A percentile compares a stretch with the other conserved stretches of the same genome.
Evolutionary conservation across 2,113 vertebrate genomes (phyloP).

Genomic region (Paralichthys olivaceus): DNA sequence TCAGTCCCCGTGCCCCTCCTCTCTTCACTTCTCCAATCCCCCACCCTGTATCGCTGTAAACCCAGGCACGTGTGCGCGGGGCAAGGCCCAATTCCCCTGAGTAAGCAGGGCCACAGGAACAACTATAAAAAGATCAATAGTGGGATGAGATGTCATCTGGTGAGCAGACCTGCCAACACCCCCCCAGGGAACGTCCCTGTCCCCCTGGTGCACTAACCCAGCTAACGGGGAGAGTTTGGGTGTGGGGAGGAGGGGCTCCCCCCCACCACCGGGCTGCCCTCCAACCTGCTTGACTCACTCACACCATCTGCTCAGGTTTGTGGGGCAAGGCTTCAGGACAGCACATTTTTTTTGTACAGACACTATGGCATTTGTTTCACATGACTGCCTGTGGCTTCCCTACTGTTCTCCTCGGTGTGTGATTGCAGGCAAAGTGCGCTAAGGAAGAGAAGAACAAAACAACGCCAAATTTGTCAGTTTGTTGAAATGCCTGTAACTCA

Average conservation of each 20-base stretch:
- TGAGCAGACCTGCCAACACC: slow-evolving; percentile 80
- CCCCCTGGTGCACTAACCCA: slow-evolving; percentile 67
- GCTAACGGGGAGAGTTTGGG: slow-evolving; percentile 46
- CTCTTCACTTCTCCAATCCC: neutral
- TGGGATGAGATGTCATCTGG: slow-evolving; percentile 82
- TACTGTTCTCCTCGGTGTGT: slow-evolving; percentile 54
- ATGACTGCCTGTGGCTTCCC: slow-evolving; percentile 65
- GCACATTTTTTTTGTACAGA: slow-evolving; percentile 45
- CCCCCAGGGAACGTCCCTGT: slow-evolving; percentile 70
- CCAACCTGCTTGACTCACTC: slow-evolving; percentile 73
- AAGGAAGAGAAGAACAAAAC: slow-evolving; percentile 48
- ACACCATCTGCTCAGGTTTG: slow-evolving; percentile 78
- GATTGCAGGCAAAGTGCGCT: slow-evolving; percentile 47
- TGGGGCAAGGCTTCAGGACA: slow-evolving; percentile 58
- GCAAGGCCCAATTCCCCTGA: slow-evolving; percentile 62
- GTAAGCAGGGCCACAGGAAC: slow-evolving; percentile 58
- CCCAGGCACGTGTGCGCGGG: slow-evolving; percentile 62
- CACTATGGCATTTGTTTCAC: slow-evolving; percentile 68
- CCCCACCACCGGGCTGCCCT: slow-evolving; percentile 55
- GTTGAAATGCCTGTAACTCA: slow-evolving; percentile 45
- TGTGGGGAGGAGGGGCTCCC: slow-evolving; percentile 17
- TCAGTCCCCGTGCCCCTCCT: slow-evolving; percentile 18
- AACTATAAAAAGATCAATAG: slow-evolving; percentile 82
- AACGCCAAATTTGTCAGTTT: slow-evolving; percentile 49
- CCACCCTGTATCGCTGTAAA: slow-evolving; percentile 29